Evolutionary conservation across 2,888 invertebrate genomes (phyloP).

Genomic region (Coremacera marginata): DNA sequence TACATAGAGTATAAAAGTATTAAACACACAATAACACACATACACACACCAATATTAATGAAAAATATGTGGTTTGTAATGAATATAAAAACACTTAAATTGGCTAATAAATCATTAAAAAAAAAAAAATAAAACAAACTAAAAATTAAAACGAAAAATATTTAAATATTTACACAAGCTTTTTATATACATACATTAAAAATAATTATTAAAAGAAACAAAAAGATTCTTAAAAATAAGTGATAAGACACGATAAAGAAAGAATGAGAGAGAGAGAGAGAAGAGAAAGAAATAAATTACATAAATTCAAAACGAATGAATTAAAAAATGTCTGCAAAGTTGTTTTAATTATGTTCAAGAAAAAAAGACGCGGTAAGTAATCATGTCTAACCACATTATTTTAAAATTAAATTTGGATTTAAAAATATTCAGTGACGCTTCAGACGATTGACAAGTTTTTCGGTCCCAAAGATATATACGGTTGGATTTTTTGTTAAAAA

Average conservation of each 20-base stretch:
- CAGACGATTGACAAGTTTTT: no score
- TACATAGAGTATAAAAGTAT: background rate
- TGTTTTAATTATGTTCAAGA: background rate
- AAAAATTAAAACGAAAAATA: constrained; percentile 10
- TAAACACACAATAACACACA: background rate
- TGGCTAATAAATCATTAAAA: background rate
- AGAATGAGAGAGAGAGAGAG: background rate
- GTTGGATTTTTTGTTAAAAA: no score
- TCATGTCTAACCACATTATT: background rate
- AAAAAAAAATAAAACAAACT: background rate
- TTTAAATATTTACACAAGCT: constrained; percentile 54
- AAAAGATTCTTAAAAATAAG: constrained; percentile 50
- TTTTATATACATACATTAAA: constrained; percentile 52
- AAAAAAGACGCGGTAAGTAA: background rate
- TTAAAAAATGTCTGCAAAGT: background rate
- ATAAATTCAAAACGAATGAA: constrained; percentile 12
- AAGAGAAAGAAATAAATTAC: constrained; percentile 21
- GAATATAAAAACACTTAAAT: background rate
- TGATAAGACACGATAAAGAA: constrained; percentile 11
- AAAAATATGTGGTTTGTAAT: background rate
- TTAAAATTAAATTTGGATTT: background rate
- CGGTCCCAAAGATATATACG: no score
- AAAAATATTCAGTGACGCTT: background rate
- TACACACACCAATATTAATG: background rate
- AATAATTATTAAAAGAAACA: constrained; percentile 49